Base-by-base conservation (phyloP, 2,797 vertebrate genomes). In the Poeciliopsis presidionis region DNA sequence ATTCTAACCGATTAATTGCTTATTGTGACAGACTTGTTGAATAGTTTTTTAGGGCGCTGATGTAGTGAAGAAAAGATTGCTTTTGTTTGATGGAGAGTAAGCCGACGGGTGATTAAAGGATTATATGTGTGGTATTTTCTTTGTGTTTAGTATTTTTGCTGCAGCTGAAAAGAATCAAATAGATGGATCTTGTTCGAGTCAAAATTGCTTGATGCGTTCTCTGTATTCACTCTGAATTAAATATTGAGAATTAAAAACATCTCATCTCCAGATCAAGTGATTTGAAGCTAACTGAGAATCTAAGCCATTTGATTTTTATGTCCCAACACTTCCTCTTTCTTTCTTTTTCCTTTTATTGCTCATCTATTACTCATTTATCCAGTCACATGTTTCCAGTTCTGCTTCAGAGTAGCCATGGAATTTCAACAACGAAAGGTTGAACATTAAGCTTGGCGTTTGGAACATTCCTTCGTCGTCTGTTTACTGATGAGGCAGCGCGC, bases 381-480 rank as follows among this genome's bases (percentile, higher is more conserved):
- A 85, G 84, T 76, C 72, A n/a, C 72, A 25, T 47, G 20, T 83
- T 63, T 25, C 33, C 51, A 11, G 0, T 41, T 70, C n/a, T 53
- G 72, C 57, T 33, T 45, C 55, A 25, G 0, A 63, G 55, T 69
- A 43, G 77, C 43, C 6, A 81, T 76, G 85, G 83, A 90, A 88
- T 92, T 84, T 81, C 57, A 85, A 80, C 81, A 67, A 59, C 49
- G 14, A 22, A 49, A 39, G 90, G 85, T 93, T 93, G 89, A 84
- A 88, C 86, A 86, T 93, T 93, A 92, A 93, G 92, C 81, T 86
- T 81, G 51, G 79, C 41, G 30, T 78, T 80, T 71, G 45, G 74
- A 78, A 73, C 84, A 22, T 78, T 77, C 82, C 63, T 74, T 41
- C 7, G 25, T 82, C 78, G 7, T 2, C n/a, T 55, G 0, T 85